These are phyloP conservation scores for Eupeodes latifasciatus DNA, from an alignment of 2,888 invertebrate species.

Conservation along the genomic window DNA sequence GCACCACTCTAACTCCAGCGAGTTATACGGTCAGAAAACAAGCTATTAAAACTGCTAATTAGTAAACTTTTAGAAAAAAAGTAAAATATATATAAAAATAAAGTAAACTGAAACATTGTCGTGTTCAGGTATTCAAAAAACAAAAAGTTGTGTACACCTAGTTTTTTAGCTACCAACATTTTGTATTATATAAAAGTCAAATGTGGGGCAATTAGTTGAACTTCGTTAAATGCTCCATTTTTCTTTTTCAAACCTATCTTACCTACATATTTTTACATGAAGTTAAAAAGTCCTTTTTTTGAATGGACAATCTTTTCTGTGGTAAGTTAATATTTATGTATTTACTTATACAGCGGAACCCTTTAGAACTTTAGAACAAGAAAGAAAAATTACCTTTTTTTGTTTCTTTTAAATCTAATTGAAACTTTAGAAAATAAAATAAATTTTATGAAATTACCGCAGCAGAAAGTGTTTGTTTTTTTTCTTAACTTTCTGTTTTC, in stretches of 20 bases:
- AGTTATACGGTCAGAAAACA: constrained; percentile 16
- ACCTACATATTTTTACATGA: background rate
- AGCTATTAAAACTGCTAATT: constrained; percentile 1
- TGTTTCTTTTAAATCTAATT: constrained; percentile 12
- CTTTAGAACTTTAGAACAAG: background rate
- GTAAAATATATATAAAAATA: background rate
- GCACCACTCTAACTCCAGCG: background rate
- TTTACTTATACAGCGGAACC: background rate
- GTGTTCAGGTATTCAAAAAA: background rate
- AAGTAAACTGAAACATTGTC: constrained; percentile 9
- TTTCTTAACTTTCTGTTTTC: background rate
- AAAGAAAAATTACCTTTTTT: background rate
- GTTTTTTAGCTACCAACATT: too few species aligned
- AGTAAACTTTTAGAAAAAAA: constrained; percentile 19
- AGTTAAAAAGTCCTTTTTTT: background rate
- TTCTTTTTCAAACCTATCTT: background rate
- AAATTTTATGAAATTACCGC: constrained; percentile 22
- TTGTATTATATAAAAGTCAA: background rate
- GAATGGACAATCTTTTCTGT: background rate
- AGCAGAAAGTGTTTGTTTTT: background rate
- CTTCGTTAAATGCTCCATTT: too few species aligned
- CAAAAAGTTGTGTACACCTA: background rate
- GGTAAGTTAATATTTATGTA: background rate
- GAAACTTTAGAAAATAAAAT: constrained; percentile 26
- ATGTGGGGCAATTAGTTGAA: constrained; percentile 21